Conservation (phyloP, 2,113 vertebrate genomes). For the Pangasianodon hypophthalmus region DNA sequence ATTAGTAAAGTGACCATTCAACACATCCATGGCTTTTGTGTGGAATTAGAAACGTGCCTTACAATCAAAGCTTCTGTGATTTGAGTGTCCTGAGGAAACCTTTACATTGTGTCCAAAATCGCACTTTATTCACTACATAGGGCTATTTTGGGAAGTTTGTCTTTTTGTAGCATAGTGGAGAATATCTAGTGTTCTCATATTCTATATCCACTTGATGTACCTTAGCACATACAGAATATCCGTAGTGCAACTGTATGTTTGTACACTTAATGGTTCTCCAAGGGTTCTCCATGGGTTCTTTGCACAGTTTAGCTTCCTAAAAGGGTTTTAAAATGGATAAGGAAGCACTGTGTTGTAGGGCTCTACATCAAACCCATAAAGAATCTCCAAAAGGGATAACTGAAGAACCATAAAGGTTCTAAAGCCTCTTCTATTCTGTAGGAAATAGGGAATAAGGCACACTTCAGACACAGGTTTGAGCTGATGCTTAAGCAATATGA, state of each 20-base stretch:
- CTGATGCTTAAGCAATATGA: neutral
- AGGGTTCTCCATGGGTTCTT: neutral
- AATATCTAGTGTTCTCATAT: neutral
- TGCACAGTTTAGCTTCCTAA: neutral
- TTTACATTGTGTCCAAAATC: neutral
- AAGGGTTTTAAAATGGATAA: neutral
- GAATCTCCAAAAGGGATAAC: neutral
- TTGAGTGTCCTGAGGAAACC: slow-evolving; percentile 9
- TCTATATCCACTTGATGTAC: neutral
- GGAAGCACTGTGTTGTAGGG: neutral
- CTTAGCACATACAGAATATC: neutral
- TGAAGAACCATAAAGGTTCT: neutral
- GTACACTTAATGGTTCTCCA: too few species aligned
- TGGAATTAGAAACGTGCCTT: neutral
- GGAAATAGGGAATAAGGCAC: neutral
- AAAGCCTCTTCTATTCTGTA: neutral
- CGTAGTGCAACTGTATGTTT: neutral
- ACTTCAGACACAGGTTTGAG: neutral
- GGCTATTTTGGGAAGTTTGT: neutral
- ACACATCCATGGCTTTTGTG: neutral
- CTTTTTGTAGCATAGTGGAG: neutral
- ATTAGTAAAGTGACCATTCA: slow-evolving; percentile 6
- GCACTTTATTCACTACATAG: neutral
- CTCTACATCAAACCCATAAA: neutral
- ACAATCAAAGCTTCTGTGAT: slow-evolving; percentile 19